Evolutionary conservation across 35 echinoderm and acorn worm species (phyloP).

Genomic region (Eucidaris tribuloides): DNA sequence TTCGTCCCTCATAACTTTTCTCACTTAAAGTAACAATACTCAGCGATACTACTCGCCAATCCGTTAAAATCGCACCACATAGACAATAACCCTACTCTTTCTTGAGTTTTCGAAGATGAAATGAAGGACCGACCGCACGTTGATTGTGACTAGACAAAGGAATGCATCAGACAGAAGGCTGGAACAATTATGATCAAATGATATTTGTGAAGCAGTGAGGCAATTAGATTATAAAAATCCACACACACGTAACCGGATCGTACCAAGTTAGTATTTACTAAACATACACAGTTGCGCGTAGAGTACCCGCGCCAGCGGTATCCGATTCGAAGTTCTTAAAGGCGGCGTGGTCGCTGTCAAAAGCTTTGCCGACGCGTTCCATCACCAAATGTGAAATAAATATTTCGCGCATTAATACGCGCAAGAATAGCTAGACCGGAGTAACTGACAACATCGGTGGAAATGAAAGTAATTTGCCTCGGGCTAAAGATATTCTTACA

Average conservation of each 20-base stretch:
- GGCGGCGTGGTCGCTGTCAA: background rate
- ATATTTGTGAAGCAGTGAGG: conserved; percentile 22
- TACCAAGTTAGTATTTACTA: conserved; percentile 9
- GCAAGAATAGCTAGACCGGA: background rate
- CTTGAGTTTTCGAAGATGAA: too few relatives aligned
- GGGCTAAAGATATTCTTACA: conserved; percentile 6
- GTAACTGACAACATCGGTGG: background rate
- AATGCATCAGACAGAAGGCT: background rate
- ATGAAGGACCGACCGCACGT: background rate
- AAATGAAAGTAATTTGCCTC: conserved; percentile 1
- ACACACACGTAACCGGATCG: conserved; percentile 7
- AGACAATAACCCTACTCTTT: too few relatives aligned
- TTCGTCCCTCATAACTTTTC: too few relatives aligned
- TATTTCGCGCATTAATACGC: background rate
- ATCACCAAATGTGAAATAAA: conserved; percentile 23
- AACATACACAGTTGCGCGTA: conserved; percentile 33
- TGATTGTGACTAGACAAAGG: background rate
- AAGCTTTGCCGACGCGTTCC: background rate
- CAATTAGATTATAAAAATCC: background rate
- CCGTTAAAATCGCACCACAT: too few relatives aligned
- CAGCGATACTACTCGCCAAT: too few relatives aligned
- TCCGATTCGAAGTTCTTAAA: background rate
- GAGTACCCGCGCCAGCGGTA: conserved; percentile 18
- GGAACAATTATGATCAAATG: conserved; percentile 15
- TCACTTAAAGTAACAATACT: too few relatives aligned